Evolutionary conservation across 2,113 vertebrate species (phyloP).

Genomic region (Shinisaurus crocodilurus): DNA sequence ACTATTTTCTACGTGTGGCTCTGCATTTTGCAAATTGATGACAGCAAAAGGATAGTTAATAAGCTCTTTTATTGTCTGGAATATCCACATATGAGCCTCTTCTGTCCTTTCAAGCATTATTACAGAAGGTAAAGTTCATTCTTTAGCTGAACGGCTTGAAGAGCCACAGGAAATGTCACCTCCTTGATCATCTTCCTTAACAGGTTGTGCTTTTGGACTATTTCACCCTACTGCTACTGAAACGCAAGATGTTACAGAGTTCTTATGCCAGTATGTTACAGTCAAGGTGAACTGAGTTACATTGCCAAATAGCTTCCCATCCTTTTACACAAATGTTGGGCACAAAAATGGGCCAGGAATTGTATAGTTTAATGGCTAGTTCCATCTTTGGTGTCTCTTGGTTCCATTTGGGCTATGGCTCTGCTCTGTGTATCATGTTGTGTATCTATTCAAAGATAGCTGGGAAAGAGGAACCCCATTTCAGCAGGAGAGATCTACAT

Average conservation of each 20-base stretch:
- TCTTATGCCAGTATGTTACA: constrained; percentile 23
- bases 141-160: constrained; percentile 20
- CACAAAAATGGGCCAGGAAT: background rate
- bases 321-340: background rate
- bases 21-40: background rate
- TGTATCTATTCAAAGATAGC: background rate
- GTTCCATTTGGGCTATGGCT: background rate
- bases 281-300: constrained; percentile 24
- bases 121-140: constrained; percentile 20
- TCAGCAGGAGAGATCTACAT: background rate
- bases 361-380: background rate
- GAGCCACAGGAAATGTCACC: constrained; percentile 29
- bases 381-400: background rate
- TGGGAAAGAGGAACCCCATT: background rate
- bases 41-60: background rate
- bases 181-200: constrained; percentile 28
- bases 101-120: background rate
- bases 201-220: constrained; percentile 23
- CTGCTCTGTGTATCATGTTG: background rate
- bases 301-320: background rate
- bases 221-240: background rate
- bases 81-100: background rate
- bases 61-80: background rate
- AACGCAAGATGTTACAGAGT: constrained; percentile 31
- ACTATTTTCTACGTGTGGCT: background rate